Evolutionary conservation across 2,888 invertebrate genomes (phyloP), one percentile per base, ranked within the genome.

Genomic region (Spialia ferax): DNA sequence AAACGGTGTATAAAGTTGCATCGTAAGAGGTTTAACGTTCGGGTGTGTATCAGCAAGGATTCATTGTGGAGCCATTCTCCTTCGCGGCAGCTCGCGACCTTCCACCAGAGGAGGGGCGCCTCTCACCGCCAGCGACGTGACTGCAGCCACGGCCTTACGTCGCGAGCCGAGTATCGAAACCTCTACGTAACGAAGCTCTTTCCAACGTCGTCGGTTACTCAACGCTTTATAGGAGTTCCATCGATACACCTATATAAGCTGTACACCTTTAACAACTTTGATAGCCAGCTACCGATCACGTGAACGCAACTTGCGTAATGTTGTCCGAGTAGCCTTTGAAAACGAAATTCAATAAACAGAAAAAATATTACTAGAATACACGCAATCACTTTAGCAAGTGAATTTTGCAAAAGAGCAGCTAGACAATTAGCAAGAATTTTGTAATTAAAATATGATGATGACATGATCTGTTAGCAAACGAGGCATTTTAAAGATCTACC

Each of bases 121-220:
- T 89, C 91, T 90, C 91, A 91, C 91, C 85, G 88, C 3, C 35
- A 5, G 83, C 90, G 85, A 91, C 92, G 93, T 93, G 93, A 91
- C 91, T 90, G 91, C 89, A 89, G 88, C 89, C 88, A 86, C 92
- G 93, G 93, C 93, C 93, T 92, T 90, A 93, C 87, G 84, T 85
- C 85, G 60, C 93, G 93, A 93, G 93, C 91, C 88, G 92, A n/a
- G 91, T 91, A 92, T 92, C 87, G 90, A 92, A 92, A 92, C 90
- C 82, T 89, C 87, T 88, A 91, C 91, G 91, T 91, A 92, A 92
- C 88, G 87, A 87, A 89, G 88, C 91, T 93, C 90, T 91, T 91
- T 91, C 91, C 87, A 91, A 35, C 48, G 56, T 56, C 32, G 64
- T 75, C 78, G 84, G 88, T 93, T 93, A 92, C 93, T 85, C 91